Conservation (phyloP, 2,888 invertebrate species). For the Acrocyrtus sp. region DNA sequence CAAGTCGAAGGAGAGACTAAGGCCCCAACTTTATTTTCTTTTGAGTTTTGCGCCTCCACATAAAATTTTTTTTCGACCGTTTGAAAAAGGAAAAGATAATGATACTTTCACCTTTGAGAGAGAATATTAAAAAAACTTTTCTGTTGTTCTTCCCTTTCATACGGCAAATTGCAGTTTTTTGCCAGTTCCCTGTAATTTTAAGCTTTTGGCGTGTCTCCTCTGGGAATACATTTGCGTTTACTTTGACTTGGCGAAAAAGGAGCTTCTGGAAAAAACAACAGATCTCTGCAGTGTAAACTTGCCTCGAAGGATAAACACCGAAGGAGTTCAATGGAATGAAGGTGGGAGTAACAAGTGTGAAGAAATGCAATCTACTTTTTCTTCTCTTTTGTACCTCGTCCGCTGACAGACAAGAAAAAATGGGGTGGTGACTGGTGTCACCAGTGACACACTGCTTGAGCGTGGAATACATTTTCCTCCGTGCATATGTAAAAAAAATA, state of each 20-base stretch:
- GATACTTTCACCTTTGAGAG: too few relatives aligned
- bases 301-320: too few relatives aligned
- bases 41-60: too few relatives aligned
- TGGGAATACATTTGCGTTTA: not conserved
- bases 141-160: too few relatives aligned
- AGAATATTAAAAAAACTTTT: too few relatives aligned
- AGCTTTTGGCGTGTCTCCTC: too few relatives aligned
- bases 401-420: not conserved
- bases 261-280: not conserved
- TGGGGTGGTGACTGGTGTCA: not conserved
- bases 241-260: not conserved
- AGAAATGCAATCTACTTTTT: constrained; percentile 9
- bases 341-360: constrained; percentile 20
- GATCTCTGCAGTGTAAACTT: not conserved
- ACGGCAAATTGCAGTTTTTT: too few relatives aligned
- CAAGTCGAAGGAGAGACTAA: not conserved
- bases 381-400: not conserved
- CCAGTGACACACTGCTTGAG: constrained; percentile 1
- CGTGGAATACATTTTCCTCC: constrained; percentile 1
- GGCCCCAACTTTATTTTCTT: constrained; percentile 4
- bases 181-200: too few relatives aligned
- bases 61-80: too few relatives aligned
- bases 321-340: too few relatives aligned
- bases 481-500: too few relatives aligned
- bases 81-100: too few relatives aligned